Percentiles rank a stretch among this genome's conserved stretches.
Evolutionary conservation across 2,888 invertebrate species (phyloP).

Genomic region (Cheilosia soror): DNA sequence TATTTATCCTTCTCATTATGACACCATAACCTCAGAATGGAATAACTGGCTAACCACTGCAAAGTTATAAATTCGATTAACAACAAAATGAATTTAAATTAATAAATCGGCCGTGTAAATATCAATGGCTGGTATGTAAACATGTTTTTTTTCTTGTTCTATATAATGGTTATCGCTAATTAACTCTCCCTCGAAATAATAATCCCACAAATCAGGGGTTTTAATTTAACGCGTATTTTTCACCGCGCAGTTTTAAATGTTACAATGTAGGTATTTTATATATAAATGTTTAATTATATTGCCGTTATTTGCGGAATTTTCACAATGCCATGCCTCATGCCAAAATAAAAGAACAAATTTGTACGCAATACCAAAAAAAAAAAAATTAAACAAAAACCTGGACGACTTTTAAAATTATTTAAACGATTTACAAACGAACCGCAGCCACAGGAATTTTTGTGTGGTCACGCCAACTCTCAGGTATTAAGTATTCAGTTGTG

Average conservation of each 20-base stretch:
- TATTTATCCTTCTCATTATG: conserved; percentile 47
- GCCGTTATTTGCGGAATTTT: conserved; percentile 19
- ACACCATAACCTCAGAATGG: conserved; percentile 48
- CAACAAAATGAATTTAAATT: conserved; percentile 41
- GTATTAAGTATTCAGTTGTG: conserved; percentile 52
- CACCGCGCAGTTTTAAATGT: conserved; percentile 46
- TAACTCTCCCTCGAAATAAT: conserved; percentile 59
- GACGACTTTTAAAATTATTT: conserved; percentile 38
- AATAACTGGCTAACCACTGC: conserved; percentile 57
- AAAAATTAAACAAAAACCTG: background rate
- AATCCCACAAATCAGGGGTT: conserved; percentile 51
- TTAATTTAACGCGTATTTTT: conserved; percentile 45
- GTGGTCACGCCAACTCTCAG: conserved; percentile 47
- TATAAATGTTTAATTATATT: background rate
- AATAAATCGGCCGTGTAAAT: conserved; percentile 40
- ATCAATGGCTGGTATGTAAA: background rate
- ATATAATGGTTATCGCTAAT: conserved; percentile 37
- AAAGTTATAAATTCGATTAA: conserved; percentile 52
- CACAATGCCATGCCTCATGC: background rate
- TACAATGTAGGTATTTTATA: conserved; percentile 14
- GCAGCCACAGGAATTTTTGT: conserved; percentile 32
- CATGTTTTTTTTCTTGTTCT: background rate
- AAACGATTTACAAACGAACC: conserved; percentile 40
- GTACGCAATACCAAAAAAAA: background rate
- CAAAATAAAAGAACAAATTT: background rate